Base-by-base conservation (phyloP, 2,113 vertebrate species). In the Nematolebias whitei region DNA sequence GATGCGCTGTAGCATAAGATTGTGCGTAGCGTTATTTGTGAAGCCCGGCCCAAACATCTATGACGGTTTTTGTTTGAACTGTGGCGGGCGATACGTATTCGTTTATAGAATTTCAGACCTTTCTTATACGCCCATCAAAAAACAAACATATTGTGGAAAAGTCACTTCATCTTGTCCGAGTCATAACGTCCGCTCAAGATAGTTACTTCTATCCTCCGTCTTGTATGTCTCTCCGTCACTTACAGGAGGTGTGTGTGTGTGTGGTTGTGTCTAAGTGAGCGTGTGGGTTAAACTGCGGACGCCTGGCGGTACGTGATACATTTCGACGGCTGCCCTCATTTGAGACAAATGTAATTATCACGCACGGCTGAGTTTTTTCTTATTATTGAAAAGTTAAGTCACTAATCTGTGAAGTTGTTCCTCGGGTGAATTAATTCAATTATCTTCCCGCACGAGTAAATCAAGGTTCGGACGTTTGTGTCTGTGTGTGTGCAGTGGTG, bases 331-430 rank as follows among this genome's bases (percentile, higher is more conserved):
- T 86, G 87, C 82, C 85, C 90, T 86, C 88, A 70, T 86, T 89
- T 87, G 78, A 86, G 78, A 89, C 85, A 91, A 91, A 91, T 91
- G 87, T 56, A 91, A 91, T 91, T 89, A 90, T 83, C 63, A 67
- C n/a, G 82, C 85, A 20, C 73, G 81, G 74, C 80, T 77, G 83
- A 80, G 68, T 86, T 88, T 86, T 88, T 89, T 87, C 81, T 85
- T 85, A 83, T 90, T 90, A 88, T 90, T 88, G 81, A 80, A 85
- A 89, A 91, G 89, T 91, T 88, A 88, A 87, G 72, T 87, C 82
- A 69, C 85, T 91, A 91, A 90, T 91, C 88, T 91, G 84, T 80
- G 79, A 87, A 90, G 85, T 89, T 91, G 85, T 76, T 91, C 80
- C 77, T 83, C 77, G 56, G 73, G 76, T 82, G 88, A 89, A 90